Evolutionary conservation across 2,113 vertebrate species (phyloP), one percentile per base, ranked within the genome.

Genomic region (Rhea americana): DNA sequence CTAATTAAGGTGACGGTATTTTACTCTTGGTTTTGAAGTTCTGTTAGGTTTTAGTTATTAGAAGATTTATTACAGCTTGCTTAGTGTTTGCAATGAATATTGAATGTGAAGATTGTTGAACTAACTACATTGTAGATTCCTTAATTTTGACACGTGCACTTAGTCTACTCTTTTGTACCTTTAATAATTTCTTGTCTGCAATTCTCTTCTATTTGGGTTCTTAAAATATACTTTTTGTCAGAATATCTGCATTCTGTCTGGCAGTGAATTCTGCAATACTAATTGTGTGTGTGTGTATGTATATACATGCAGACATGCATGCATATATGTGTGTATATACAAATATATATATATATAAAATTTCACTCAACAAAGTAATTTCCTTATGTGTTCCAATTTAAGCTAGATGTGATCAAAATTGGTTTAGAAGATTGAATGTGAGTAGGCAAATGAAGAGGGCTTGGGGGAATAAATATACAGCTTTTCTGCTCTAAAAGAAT

Each of bases 131-230:
- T 1, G 45, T 59, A 58, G 15, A 50, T 16, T 71, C 26, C 14
- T 19, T 63, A 19, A 30, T 87, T 83, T 81, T 72, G 83, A 47
- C 43, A 32, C 25, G 15, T 24, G 5, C 3, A n/a, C 4, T 83
- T 56, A 6, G 41, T 22, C 47, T 91, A 82, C 51, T 37, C 13
- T 39, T 51, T 30, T 0, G 0, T n/a, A 43, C 5, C 16, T 58
- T 43, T 84, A 74, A 50, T 81, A 62, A 62, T 74, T 83, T 85
- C 39, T 51, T 26, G 8, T 20, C 5, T 76, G 43, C 13, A n/a
- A 3, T 22, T 80, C 55, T 61, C 13, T 51, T 83, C 67, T 76
- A 8, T 58, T 12, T 78, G 19, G 59, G 6, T 25, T 14, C 9
- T 74, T 83, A 62, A 70, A 62, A 72, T 58, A 47, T 2, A 4